Conservation (phyloP, 2,888 invertebrate genomes). For the Oscheius sp. region DNA sequence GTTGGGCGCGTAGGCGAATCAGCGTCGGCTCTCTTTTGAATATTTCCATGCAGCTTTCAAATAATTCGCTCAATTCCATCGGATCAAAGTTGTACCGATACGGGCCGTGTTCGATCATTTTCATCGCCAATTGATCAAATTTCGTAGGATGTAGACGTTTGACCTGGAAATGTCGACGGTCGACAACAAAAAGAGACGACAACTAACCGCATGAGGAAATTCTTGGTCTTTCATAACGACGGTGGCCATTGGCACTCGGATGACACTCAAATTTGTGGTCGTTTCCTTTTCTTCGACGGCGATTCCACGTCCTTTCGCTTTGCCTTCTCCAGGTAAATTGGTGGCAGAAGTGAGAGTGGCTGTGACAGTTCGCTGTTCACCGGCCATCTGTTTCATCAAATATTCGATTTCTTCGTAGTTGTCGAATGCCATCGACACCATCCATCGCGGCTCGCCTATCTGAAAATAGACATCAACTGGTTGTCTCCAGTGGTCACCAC, state of each 20-base stretch:
- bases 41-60: conserved; percentile 4
- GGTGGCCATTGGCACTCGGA: background rate
- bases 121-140: background rate
- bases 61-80: conserved; percentile 25
- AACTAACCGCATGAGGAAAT: background rate
- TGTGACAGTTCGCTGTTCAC: no score
- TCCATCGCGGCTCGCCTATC: background rate
- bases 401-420: background rate
- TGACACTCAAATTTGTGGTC: background rate
- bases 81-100: conserved; percentile 23
- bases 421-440: background rate
- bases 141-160: background rate
- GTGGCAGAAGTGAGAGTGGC: no score
- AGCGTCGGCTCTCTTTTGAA: conserved; percentile 17
- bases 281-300: no score
- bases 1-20: background rate
- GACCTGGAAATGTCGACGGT: background rate
- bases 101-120: conserved; percentile 27
- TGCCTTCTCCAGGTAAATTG: no score
- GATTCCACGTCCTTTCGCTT: no score
- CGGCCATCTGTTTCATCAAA: background rate
- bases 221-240: background rate
- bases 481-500: no score
- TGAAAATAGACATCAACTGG: background rate
- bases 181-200: no score